Base-by-base conservation (phyloP, 1,140 invertebrate species). In the Caenorhabditis remanei region DNA sequence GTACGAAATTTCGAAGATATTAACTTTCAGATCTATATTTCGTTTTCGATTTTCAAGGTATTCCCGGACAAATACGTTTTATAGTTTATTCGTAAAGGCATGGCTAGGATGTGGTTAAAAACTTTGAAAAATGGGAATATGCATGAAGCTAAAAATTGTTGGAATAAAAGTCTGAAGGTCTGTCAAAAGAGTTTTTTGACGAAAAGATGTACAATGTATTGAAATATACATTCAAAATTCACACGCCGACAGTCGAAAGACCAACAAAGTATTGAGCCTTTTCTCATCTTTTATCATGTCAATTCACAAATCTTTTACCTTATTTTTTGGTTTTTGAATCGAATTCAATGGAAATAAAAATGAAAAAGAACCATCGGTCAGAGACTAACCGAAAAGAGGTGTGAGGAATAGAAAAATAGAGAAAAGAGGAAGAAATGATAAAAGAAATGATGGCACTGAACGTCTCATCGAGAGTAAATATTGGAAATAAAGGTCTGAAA, bases 401-500 rank as follows among this genome's bases (percentile, higher is more conserved):
- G n/a, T 53, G 71, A 79, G 46, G 46, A 79, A 53, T 6, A 50
- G n/a, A 32, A 53, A 46, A 79, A 48, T 46, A 46, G n/a, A 48
- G 65, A 71, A 46, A 71, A 71, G 43, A 46, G 65, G 46, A 79
- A 79, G 71, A 79, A 79, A 50, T 79, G 71, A 79, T 79, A 53
- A 79, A 79, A 79, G 14, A 21, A 46, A 46, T 61, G 61, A 65
- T 65, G 65, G 65, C 5, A 71, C 46, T 46, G 71, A 50, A 79
- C 71, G 46, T 79, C 43, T 50, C 63, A 67, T 67, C 40, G 46
- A 79, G 24, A 11, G 71, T n/a, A 79, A 79, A 79, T 79, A 79
- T 50, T 13, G 71, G n/a, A 79, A 79, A 79, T 48, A 53, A 53
- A 79, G 67, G n/a, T 11, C 67, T 79, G n/a, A 79, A 79, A 13